phyloP scores from a whole-genome alignment of 37 sponge, comb jelly and placozoan genomes.

The Oopsacas minuta region DNA sequence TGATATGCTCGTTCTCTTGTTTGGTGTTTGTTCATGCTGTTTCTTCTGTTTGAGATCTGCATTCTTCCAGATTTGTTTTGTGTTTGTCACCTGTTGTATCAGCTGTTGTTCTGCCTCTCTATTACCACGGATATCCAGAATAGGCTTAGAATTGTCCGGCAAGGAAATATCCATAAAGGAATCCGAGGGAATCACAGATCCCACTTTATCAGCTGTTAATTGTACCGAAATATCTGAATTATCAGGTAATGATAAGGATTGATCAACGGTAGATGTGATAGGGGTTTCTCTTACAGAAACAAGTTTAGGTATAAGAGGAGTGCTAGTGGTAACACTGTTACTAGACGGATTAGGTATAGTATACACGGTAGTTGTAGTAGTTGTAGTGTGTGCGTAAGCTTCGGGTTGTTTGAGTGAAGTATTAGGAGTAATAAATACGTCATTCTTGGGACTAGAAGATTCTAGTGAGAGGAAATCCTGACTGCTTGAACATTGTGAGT shows the following conservation, averaged over 20 bases:
- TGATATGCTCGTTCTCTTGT: neutral
- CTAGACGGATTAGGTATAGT: neutral
- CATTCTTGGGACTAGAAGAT: neutral
- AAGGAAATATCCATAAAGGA: neutral
- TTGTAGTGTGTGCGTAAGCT: neutral
- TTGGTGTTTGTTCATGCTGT: neutral
- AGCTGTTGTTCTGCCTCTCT: neutral
- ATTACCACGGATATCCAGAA: conserved; percentile 7
- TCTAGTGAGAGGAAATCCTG: neutral
- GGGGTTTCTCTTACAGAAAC: neutral
- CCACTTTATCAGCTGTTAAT: neutral
- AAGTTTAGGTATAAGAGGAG: neutral
- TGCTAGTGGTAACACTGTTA: neutral
- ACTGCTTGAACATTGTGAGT: neutral
- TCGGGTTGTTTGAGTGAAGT: neutral
- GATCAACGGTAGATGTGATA: neutral
- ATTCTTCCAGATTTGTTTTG: neutral
- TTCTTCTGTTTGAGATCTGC: neutral
- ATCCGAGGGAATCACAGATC: neutral
- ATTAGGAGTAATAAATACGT: neutral
- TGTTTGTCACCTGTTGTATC: neutral
- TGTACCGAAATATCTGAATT: neutral
- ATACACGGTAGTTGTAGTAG: neutral
- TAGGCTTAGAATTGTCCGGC: conserved; percentile 11
- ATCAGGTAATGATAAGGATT: neutral